Percentiles rank a stretch among this genome's conserved stretches.
Evolutionary conservation across 1,140 invertebrate genomes (phyloP).

Genomic region (Bicyclus anynana): DNA sequence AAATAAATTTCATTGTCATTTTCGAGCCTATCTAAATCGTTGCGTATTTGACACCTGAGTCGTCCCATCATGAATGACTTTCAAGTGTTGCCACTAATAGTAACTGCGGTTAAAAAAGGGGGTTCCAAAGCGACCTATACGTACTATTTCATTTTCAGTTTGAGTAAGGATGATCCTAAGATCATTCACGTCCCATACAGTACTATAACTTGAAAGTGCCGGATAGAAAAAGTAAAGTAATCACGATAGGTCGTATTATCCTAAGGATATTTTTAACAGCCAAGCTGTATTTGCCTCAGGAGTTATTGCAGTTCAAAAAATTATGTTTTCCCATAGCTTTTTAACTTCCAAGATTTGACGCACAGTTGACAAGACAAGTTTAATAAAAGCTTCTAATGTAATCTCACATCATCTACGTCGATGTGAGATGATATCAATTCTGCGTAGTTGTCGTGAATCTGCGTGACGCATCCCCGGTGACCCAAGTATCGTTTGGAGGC

Average conservation of each 20-base stretch:
- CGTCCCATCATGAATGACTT: slow-evolving; percentile 33
- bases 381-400: neutral
- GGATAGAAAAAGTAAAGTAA: too few species aligned
- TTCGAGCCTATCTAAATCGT: slow-evolving; percentile 22
- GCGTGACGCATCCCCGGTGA: slow-evolving; percentile 49
- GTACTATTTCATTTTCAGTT: too few species aligned
- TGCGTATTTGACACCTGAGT: slow-evolving; percentile 32
- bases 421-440: slow-evolving; percentile 22
- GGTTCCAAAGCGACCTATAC: neutral
- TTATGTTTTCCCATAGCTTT: too few species aligned
- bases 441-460: slow-evolving; percentile 52
- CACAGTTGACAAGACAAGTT: too few species aligned
- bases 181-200: too few species aligned
- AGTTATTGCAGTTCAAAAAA: too few species aligned
- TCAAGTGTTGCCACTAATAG: slow-evolving; percentile 13
- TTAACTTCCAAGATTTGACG: too few species aligned
- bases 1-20: slow-evolving; percentile 33
- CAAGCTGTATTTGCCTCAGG: too few species aligned
- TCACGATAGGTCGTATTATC: too few species aligned
- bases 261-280: too few species aligned
- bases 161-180: too few species aligned
- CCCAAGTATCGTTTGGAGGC: slow-evolving; percentile 32
- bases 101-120: slow-evolving; percentile 5
- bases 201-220: too few species aligned
- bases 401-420: neutral